These are phyloP conservation scores for Drosophila truncata DNA, from an alignment of 1,140 invertebrate genomes.

Conservation along the genomic window DNA sequence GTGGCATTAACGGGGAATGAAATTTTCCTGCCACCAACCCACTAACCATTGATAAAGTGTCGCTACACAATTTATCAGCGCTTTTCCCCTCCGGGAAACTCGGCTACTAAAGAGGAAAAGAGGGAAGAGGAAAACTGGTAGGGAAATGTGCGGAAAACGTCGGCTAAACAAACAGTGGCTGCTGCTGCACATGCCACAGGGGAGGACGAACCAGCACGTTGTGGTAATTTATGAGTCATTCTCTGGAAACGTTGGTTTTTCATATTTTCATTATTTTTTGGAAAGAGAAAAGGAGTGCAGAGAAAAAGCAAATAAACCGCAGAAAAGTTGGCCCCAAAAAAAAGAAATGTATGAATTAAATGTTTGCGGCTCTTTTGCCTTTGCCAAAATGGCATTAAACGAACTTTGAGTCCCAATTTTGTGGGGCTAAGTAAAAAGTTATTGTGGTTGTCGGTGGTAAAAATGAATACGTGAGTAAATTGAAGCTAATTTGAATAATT, in stretches of 20 bases:
- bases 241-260: constrained; percentile 48
- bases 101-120: background rate
- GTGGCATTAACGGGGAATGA: constrained; percentile 57
- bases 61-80: constrained; percentile 53
- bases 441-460: constrained; percentile 15
- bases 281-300: constrained; percentile 9
- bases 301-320: constrained; percentile 58
- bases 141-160: constrained; percentile 23
- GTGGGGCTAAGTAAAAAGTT: constrained; percentile 30
- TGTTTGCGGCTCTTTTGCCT: constrained; percentile 38
- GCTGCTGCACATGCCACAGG: constrained; percentile 69
- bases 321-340: constrained; percentile 37
- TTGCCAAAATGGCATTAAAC: constrained; percentile 36
- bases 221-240: constrained; percentile 78
- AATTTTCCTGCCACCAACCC: constrained; percentile 17
- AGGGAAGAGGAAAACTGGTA: background rate
- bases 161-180: constrained; percentile 37
- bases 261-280: constrained; percentile 60
- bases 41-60: constrained; percentile 49
- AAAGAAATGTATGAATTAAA: constrained; percentile 31
- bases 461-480: constrained; percentile 26
- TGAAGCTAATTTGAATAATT: constrained; percentile 37
- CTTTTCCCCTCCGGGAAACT: constrained; percentile 24
- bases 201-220: constrained; percentile 55
- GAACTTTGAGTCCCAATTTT: constrained; percentile 19